Evolutionary conservation across 1,140 invertebrate species (phyloP).

Genomic region (Papilio helenus): DNA sequence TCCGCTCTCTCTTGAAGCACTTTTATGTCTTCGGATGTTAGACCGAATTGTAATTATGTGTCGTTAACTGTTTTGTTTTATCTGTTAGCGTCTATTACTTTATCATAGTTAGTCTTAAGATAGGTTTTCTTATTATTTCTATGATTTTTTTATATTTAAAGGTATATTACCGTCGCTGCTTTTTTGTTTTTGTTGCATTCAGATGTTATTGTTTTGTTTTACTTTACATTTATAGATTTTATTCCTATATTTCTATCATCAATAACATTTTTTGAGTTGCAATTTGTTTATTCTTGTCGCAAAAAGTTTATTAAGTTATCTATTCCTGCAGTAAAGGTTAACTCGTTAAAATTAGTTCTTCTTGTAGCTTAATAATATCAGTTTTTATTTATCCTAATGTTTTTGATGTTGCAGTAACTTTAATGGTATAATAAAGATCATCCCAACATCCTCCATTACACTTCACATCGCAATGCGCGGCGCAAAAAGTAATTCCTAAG

Average conservation of each 20-base stretch:
- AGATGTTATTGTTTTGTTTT: not conserved
- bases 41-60: conserved; percentile 28
- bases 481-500: conserved; percentile 45
- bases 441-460: conserved; percentile 41
- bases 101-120: not conserved
- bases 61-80: conserved; percentile 21
- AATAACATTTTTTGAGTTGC: not conserved
- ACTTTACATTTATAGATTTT: not conserved
- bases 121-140: not conserved
- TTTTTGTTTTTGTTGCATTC: no score
- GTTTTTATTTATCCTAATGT: conserved; percentile 9
- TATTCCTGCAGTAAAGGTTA: not conserved
- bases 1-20: conserved; percentile 12
- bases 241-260: not conserved
- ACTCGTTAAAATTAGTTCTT: not conserved
- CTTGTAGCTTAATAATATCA: not conserved
- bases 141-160: no score
- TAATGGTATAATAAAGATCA: conserved; percentile 38
- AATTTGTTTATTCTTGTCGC: not conserved
- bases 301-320: not conserved
- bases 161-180: no score
- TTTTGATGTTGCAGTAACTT: conserved; percentile 12
- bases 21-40: conserved; percentile 15
- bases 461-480: conserved; percentile 36
- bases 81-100: conserved; percentile 7